Evolutionary conservation across 2,113 vertebrate species (phyloP), one percentile per base, ranked within the genome.

Genomic region (Shinisaurus crocodilurus): DNA sequence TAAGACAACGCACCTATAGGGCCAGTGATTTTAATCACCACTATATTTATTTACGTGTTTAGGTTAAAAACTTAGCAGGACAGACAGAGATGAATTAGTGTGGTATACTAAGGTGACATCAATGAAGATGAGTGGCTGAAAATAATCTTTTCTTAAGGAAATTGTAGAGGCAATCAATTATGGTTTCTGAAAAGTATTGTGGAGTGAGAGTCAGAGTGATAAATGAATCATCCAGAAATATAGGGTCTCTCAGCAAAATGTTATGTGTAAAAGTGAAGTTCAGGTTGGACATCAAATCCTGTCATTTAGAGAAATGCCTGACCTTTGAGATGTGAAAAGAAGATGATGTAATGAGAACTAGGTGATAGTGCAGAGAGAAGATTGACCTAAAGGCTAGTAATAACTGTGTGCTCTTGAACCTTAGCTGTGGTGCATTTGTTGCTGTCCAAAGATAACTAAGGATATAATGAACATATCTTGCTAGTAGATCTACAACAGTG

Each of bases 11-110:
- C 20, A 54, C 18, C 37, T 25, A 54, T 37, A 74, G n/a, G 16
- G 45, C 29, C 37, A 86, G 70, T 77, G 25, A 63, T 67, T 85
- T 90, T 67, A 67, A 82, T 82, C 79, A 77, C 70, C 5, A 0
- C 29, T 63, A 15, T 27, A 23, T 83, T 83, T 72, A 57, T 69
- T 57, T 43, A 57, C 45, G 12, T 29, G 0, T 79, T 85, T 43
- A 12, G 25, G 15, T 79, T 79, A 57, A 86, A 74, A 74, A 74
- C 29, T 43, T 82, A 65, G 72, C 43, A 67, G 32, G 34, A 34
- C 37, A 82, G 57, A 75, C 72, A 79, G 69, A 86, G 69, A 89
- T 77, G 67, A 85, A 90, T 85, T 85, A 65, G n/a, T 54, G 43
- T n/a, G 34, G 6, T 67, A 67, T 85, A 29, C 83, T 90, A 50